Evolutionary conservation across 2,113 vertebrate genomes (phyloP).

Genomic region (Cinclus mexicanus): DNA sequence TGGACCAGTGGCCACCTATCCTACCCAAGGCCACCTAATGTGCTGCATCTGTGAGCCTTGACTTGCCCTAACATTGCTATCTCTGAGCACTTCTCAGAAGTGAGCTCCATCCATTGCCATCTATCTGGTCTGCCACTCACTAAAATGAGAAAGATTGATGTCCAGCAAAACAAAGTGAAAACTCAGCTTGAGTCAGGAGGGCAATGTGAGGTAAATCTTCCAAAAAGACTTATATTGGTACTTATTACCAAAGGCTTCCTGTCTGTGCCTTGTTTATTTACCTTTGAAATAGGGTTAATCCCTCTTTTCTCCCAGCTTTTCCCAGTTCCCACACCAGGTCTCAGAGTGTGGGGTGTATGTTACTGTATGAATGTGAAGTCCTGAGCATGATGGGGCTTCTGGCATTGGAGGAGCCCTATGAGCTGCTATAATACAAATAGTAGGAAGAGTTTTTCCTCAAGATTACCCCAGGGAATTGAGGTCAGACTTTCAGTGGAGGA

Average conservation of each 20-base stretch:
- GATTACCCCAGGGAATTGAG: slow-evolving; percentile 38
- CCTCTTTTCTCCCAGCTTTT: background rate
- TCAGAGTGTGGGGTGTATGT: background rate
- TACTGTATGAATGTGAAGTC: background rate
- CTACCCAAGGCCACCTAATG: background rate
- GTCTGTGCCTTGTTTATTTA: background rate
- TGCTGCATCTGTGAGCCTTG: background rate
- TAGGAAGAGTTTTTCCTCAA: slow-evolving; percentile 26
- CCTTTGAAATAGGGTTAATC: background rate
- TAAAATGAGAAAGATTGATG: background rate
- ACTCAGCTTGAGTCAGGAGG: background rate
- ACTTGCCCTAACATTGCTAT: background rate
- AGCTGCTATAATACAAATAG: slow-evolving; percentile 22
- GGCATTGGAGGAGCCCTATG: background rate
- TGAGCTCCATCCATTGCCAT: background rate
- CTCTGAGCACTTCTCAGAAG: background rate
- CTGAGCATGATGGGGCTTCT: background rate
- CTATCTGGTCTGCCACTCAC: background rate
- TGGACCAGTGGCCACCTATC: background rate
- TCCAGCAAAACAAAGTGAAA: background rate
- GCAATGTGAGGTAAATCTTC: background rate
- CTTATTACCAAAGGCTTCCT: background rate
- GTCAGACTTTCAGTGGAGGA: slow-evolving; percentile 47
- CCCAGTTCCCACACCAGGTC: background rate
- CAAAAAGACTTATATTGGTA: background rate